phyloP scores from a whole-genome alignment of 2,888 invertebrate species.

The Bhutanitis thaidina region DNA sequence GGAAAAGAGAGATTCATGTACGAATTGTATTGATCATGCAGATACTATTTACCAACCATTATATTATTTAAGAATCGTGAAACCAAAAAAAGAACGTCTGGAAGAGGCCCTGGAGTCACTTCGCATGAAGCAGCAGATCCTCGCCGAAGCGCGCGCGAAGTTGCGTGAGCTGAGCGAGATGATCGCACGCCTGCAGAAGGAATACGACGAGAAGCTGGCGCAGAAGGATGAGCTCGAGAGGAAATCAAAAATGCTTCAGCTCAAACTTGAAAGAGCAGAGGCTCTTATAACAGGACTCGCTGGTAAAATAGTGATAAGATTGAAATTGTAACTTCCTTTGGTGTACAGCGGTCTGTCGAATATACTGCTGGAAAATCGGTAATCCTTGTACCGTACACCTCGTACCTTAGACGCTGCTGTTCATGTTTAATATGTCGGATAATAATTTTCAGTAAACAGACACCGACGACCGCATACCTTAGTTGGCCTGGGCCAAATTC shows the following conservation, averaged over 20 bases:
- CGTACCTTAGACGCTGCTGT: too few species aligned
- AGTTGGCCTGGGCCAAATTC: too few species aligned
- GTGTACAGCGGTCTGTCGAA: too few species aligned
- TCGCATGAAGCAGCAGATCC: constrained; percentile 87
- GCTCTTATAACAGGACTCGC: constrained; percentile 90
- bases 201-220: constrained; percentile 89
- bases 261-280: constrained; percentile 91
- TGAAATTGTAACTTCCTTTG: too few species aligned
- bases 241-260: constrained; percentile 69
- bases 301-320: constrained; percentile 49
- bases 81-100: constrained; percentile 91
- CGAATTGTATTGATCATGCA: too few species aligned
- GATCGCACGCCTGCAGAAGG: constrained; percentile 86
- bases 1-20: too few species aligned
- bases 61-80: constrained; percentile 83
- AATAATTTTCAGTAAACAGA: too few species aligned
- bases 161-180: constrained; percentile 87
- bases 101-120: constrained; percentile 87
- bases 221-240: constrained; percentile 87
- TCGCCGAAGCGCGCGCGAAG: constrained; percentile 89
- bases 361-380: too few species aligned
- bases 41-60: too few species aligned
- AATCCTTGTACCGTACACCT: too few species aligned
- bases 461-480: too few species aligned
- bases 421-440: too few species aligned